Conservation (phyloP, 2,797 vertebrate genomes). For the Manis javanica region DNA sequence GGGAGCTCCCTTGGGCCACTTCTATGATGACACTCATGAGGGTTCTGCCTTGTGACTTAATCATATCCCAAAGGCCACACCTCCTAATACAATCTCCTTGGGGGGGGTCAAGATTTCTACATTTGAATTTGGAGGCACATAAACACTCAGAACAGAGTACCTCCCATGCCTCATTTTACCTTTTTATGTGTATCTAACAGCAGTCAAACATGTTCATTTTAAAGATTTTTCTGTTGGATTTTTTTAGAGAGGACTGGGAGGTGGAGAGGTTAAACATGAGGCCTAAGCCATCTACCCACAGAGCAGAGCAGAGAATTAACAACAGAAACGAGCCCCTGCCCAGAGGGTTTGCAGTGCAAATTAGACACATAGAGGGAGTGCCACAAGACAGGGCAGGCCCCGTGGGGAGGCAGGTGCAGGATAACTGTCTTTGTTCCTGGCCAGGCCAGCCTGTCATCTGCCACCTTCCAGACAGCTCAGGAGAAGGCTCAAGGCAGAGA, state of each 20-base stretch:
- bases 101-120: neutral
- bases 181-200: neutral
- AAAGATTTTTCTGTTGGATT: neutral
- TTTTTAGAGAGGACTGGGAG: neutral
- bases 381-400: constrained; percentile 60
- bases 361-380: constrained; percentile 48
- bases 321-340: neutral
- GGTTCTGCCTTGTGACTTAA: neutral
- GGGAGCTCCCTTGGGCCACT: neutral
- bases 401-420: constrained; percentile 53
- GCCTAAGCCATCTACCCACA: constrained; percentile 44
- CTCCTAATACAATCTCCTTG: neutral
- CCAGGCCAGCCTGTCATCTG: constrained; percentile 60
- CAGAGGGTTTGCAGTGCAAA: constrained; percentile 56
- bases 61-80: neutral
- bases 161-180: neutral
- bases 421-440: constrained; percentile 62
- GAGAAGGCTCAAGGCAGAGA: neutral
- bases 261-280: constrained; percentile 26
- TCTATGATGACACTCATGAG: neutral
- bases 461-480: constrained; percentile 15
- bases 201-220: neutral
- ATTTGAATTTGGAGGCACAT: neutral
- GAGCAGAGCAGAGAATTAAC: neutral
- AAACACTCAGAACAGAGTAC: neutral